phyloP scores from a whole-genome alignment of 2,113 vertebrate species.

The Rousettus leschenaultii region DNA sequence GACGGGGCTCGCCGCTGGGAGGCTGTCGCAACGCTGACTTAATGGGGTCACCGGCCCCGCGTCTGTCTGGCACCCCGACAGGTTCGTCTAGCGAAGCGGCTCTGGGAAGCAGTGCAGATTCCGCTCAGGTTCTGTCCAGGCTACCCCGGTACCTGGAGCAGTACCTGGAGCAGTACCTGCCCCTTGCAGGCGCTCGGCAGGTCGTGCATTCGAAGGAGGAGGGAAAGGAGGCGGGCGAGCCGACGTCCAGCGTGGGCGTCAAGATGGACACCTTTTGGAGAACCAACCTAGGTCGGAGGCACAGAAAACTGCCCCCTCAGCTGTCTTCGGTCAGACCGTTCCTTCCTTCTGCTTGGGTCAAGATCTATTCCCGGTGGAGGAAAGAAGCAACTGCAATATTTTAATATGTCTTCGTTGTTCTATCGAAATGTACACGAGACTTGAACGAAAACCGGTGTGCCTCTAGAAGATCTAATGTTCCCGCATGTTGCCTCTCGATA shows the following conservation, averaged over 20 bases:
- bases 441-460: background rate
- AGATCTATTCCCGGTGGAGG: background rate
- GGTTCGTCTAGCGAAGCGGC: background rate
- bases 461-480: background rate
- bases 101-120: background rate
- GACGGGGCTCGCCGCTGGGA: background rate
- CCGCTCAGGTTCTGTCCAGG: background rate
- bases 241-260: background rate
- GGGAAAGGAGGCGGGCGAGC: background rate
- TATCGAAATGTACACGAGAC: background rate
- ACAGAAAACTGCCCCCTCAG: background rate
- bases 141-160: too few species aligned
- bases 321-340: background rate
- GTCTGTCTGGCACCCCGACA: conserved; percentile 32
- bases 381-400: background rate
- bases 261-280: background rate
- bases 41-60: background rate
- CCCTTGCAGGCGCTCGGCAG: background rate
- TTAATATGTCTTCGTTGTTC: background rate
- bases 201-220: accelerated
- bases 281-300: background rate
- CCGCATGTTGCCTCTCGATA: background rate
- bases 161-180: too few species aligned
- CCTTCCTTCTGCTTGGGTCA: background rate
- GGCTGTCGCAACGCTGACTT: background rate